These are phyloP conservation scores for Galerucella calmariensis DNA, from an alignment of 2,888 invertebrate genomes.

Conservation along the genomic window DNA sequence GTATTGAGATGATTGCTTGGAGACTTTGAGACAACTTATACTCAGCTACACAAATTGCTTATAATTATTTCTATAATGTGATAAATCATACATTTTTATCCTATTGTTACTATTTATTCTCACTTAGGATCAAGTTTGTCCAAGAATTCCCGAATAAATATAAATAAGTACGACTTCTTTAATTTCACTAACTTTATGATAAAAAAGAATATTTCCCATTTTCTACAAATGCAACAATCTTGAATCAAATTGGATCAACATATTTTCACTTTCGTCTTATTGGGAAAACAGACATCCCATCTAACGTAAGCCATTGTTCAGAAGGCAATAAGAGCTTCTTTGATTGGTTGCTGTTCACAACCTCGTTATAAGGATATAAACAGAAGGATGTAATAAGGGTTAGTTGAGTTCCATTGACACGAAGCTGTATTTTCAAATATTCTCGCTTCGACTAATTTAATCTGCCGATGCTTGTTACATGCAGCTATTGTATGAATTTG, in stretches of 20 bases:
- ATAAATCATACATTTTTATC: no score
- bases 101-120: no score
- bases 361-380: constrained; percentile 31
- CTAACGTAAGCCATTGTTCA: constrained; percentile 14
- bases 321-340: constrained; percentile 14
- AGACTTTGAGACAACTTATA: no score
- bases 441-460: constrained; percentile 23
- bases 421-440: constrained; percentile 30
- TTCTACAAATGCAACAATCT: not conserved
- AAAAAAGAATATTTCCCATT: no score
- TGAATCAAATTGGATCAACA: not conserved
- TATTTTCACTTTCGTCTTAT: not conserved
- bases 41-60: no score
- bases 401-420: constrained; percentile 34
- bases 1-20: no score
- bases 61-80: no score
- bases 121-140: no score
- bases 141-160: no score
- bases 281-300: not conserved
- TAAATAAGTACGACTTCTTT: no score
- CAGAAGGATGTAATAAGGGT: constrained; percentile 32
- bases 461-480: constrained; percentile 31
- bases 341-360: constrained; percentile 17
- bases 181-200: no score
- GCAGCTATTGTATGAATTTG: constrained; percentile 12